A percentile compares a stretch with the other conserved stretches of the same genome.
phyloP scores from a whole-genome alignment of 2,888 invertebrate genomes.

The Amphipyra tragopoginis region DNA sequence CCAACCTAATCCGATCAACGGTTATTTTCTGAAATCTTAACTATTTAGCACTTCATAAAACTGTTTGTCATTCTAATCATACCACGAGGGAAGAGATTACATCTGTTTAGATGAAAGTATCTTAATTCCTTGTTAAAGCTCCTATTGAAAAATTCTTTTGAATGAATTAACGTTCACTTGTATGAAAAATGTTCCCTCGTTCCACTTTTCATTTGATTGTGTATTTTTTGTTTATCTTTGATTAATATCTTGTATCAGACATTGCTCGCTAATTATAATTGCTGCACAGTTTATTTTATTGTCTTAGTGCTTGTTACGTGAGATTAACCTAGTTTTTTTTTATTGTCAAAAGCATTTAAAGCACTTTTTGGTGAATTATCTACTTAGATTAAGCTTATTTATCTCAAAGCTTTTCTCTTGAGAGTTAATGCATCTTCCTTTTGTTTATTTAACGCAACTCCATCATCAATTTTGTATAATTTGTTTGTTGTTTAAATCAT shows the following conservation, averaged over 20 bases:
- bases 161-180: conserved; percentile 8
- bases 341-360: too few relatives aligned
- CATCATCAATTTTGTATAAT: too few relatives aligned
- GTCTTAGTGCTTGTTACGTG: too few relatives aligned
- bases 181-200: conserved; percentile 37
- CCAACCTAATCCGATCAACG: too few relatives aligned
- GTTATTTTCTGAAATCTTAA: not conserved
- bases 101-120: conserved; percentile 40
- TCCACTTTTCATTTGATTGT: conserved; percentile 34
- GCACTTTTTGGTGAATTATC: too few relatives aligned
- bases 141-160: conserved; percentile 39
- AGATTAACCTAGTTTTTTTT: too few relatives aligned
- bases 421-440: too few relatives aligned
- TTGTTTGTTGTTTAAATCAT: too few relatives aligned
- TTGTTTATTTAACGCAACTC: too few relatives aligned
- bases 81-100: conserved; percentile 2
- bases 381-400: too few relatives aligned
- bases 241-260: conserved; percentile 19
- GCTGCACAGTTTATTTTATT: not conserved
- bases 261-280: conserved; percentile 3
- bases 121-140: conserved; percentile 25
- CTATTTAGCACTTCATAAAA: conserved; percentile 1
- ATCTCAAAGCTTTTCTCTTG: too few relatives aligned
- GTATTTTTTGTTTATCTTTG: not conserved
- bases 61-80: not conserved